Conservation (phyloP, 2,888 invertebrate species). For the Oscheius sp. region DNA sequence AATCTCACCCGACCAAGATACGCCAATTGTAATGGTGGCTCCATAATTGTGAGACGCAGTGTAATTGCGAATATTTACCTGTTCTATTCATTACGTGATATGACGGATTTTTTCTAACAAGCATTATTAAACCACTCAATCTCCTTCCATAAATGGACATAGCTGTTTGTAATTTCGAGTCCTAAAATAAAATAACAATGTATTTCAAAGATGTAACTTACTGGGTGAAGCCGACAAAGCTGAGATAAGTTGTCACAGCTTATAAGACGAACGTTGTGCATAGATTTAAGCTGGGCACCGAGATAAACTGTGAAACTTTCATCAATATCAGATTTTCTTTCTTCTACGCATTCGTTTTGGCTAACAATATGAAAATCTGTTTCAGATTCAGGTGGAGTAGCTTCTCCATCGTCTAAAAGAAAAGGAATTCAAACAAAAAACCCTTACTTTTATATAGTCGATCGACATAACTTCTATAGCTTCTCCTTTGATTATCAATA, state of each 20-base stretch:
- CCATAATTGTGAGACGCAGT: too few relatives aligned
- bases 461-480: constrained; percentile 50
- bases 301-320: constrained; percentile 68
- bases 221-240: constrained; percentile 4
- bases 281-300: constrained; percentile 94
- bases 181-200: constrained; percentile 15
- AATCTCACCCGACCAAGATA: too few relatives aligned
- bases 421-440: background rate
- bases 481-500: constrained; percentile 49
- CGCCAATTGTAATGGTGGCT: too few relatives aligned
- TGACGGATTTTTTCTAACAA: constrained; percentile 79
- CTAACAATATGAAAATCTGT: background rate
- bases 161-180: constrained; percentile 83
- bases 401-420: background rate
- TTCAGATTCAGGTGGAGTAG: background rate
- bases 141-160: constrained; percentile 91
- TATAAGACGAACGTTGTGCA: constrained; percentile 89
- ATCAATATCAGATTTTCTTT: constrained; percentile 43
- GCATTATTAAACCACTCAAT: constrained; percentile 85
- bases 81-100: constrained; percentile 72
- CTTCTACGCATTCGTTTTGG: constrained; percentile 5
- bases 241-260: constrained; percentile 1
- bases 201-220: background rate
- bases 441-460: constrained; percentile 7
- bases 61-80: too few relatives aligned